phyloP scores from a whole-genome alignment of 2,888 invertebrate genomes.

The Cryptus armator region DNA sequence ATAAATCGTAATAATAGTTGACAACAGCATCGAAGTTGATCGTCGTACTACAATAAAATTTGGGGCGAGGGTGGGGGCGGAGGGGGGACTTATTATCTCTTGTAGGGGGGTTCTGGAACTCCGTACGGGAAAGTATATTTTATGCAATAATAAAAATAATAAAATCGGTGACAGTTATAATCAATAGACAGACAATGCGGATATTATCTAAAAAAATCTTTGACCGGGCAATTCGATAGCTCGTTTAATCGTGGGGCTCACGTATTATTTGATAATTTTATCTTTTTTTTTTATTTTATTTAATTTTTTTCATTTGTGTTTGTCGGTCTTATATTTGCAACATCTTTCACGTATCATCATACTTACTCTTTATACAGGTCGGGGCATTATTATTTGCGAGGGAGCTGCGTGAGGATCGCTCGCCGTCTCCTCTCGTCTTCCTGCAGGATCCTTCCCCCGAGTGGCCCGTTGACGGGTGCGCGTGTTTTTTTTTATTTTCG shows the following conservation, averaged over 20 bases:
- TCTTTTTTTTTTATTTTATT: slow-evolving; percentile 73
- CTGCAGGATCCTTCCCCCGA: slow-evolving; percentile 46
- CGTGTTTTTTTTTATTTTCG: slow-evolving; percentile 65
- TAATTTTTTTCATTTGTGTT: slow-evolving; percentile 70
- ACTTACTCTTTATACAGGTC: slow-evolving; percentile 84
- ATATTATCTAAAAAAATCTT: slow-evolving; percentile 54
- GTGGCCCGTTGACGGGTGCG: slow-evolving; percentile 55
- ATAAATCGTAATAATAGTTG: slow-evolving; percentile 73
- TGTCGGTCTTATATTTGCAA: slow-evolving; percentile 69
- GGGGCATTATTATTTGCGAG: slow-evolving; percentile 76
- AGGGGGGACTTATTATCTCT: slow-evolving; percentile 7
- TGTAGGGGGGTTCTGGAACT: background rate
- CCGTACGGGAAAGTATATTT: slow-evolving; percentile 38
- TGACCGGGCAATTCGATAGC: slow-evolving; percentile 50
- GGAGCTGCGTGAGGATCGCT: slow-evolving; percentile 71
- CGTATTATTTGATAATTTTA: slow-evolving; percentile 45
- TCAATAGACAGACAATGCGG: slow-evolving; percentile 45
- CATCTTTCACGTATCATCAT: slow-evolving; percentile 70
- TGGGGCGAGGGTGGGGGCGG: slow-evolving; percentile 21
- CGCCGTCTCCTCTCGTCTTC: slow-evolving; percentile 64
- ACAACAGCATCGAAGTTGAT: slow-evolving; percentile 67
- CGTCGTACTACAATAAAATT: slow-evolving; percentile 64
- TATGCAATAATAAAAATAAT: slow-evolving; percentile 52
- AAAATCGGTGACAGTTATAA: slow-evolving; percentile 39
- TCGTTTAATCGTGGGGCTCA: slow-evolving; percentile 33